Conservation (phyloP, 2,888 invertebrate species). For the Mystacides longicornis region DNA sequence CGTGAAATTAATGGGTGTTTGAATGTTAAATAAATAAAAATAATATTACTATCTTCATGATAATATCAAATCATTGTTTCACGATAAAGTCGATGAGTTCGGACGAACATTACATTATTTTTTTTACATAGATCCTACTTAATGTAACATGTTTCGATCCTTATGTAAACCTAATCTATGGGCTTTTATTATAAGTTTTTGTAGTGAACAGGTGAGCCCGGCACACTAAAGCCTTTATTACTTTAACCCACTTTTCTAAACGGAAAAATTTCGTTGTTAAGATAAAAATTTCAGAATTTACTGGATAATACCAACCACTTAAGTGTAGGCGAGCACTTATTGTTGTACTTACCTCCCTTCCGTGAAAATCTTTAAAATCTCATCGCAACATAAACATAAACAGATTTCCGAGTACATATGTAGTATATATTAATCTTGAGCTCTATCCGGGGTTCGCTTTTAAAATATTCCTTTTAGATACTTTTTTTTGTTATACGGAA, state of each 20-base stretch:
- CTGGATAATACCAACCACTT: constrained; percentile 3
- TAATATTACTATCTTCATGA: no score
- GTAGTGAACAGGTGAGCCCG: neutral
- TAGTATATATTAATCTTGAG: neutral
- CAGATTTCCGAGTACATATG: neutral
- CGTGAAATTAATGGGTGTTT: no score
- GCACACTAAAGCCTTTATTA: neutral
- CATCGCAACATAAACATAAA: neutral
- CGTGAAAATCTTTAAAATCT: neutral
- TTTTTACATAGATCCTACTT: no score
- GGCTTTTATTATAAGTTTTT: neutral
- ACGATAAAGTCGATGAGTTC: no score
- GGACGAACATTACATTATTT: no score
- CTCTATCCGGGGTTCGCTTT: neutral
- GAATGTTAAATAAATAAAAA: no score
- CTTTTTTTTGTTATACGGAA: neutral
- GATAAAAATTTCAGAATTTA: constrained; percentile 4
- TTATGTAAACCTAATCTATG: no score
- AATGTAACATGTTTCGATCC: no score
- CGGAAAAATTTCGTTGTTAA: constrained; percentile 1
- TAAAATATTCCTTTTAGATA: no score
- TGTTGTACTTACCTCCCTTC: neutral
- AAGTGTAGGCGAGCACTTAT: neutral
- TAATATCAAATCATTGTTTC: no score
- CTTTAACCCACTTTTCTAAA: neutral